Evolutionary conservation across 2,888 invertebrate species (phyloP).

Genomic region (Tetrapedia diversipes): DNA sequence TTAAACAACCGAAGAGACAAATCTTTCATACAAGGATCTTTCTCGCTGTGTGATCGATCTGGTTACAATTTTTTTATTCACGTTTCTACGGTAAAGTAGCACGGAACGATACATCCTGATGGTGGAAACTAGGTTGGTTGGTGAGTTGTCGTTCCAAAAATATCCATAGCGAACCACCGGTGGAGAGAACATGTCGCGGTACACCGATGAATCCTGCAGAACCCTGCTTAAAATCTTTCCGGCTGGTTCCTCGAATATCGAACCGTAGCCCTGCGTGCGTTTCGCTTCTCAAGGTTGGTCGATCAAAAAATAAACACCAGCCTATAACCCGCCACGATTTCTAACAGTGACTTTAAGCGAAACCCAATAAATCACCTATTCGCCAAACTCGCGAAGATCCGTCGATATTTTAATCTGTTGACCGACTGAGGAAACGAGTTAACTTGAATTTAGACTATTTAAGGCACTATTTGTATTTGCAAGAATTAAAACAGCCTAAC

Average conservation of each 20-base stretch:
- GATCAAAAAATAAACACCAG: constrained; percentile 50
- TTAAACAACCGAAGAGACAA: not conserved
- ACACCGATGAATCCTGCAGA: constrained; percentile 44
- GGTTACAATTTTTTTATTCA: not conserved
- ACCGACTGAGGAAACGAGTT: too few species aligned
- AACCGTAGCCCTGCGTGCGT: not conserved
- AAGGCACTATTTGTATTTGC: too few species aligned
- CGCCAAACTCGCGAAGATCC: not conserved
- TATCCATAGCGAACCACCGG: constrained; percentile 61
- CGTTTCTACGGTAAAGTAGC: constrained; percentile 41
- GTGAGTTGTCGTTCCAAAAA: constrained; percentile 72
- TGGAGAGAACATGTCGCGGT: constrained; percentile 67
- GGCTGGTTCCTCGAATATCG: constrained; percentile 20
- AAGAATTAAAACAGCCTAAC: too few species aligned
- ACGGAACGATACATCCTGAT: constrained; percentile 59
- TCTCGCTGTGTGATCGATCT: too few species aligned
- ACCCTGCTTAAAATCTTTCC: constrained; percentile 16
- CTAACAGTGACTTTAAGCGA: not conserved
- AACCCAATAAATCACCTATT: constrained; percentile 22
- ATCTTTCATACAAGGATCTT: too few species aligned
- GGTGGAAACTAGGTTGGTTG: constrained; percentile 68
- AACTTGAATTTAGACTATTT: too few species aligned
- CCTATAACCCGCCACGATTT: constrained; percentile 7
- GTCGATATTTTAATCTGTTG: too few species aligned
- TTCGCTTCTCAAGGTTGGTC: constrained; percentile 34